These are phyloP conservation scores for Micropterix aruncella DNA, from an alignment of 2,888 invertebrate species.

Conservation along the genomic window DNA sequence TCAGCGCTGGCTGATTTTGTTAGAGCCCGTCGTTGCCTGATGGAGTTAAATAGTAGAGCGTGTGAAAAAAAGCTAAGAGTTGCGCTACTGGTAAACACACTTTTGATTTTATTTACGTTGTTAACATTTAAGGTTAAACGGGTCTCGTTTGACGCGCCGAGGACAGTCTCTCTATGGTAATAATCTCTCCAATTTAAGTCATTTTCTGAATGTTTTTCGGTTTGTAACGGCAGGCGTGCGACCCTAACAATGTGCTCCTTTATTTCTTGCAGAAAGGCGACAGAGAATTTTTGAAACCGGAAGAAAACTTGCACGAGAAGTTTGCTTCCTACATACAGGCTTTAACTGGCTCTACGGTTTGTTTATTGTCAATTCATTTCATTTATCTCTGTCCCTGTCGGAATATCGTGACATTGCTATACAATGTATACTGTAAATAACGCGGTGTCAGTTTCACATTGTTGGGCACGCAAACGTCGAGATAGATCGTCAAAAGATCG, in stretches of 20 bases:
- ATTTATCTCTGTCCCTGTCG: no score
- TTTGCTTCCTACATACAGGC: constrained; percentile 2
- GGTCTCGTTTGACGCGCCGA: neutral
- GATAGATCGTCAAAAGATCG: no score
- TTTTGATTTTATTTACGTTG: constrained; percentile 5
- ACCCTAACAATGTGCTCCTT: neutral
- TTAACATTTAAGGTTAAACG: constrained; percentile 1
- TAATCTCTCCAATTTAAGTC: no score
- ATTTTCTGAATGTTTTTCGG: neutral
- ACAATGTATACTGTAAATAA: no score
- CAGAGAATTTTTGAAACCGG: neutral
- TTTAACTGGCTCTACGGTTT: constrained; percentile 2
- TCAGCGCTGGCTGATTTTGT: constrained; percentile 10
- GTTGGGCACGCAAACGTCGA: no score
- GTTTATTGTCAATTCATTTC: no score
- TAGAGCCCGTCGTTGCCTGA: constrained; percentile 8
- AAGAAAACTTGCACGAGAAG: constrained; percentile 1
- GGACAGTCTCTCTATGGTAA: neutral
- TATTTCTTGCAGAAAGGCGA: constrained; percentile 1
- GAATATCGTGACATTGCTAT: no score
- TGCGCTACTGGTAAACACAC: constrained; percentile 9
- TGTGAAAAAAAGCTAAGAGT: constrained; percentile 9
- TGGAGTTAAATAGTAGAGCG: constrained; percentile 8
- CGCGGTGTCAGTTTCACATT: no score
- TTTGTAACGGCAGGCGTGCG: neutral